Conservation (phyloP, 1,140 invertebrate species). For the Paramacrobiotus metropolitanus region DNA sequence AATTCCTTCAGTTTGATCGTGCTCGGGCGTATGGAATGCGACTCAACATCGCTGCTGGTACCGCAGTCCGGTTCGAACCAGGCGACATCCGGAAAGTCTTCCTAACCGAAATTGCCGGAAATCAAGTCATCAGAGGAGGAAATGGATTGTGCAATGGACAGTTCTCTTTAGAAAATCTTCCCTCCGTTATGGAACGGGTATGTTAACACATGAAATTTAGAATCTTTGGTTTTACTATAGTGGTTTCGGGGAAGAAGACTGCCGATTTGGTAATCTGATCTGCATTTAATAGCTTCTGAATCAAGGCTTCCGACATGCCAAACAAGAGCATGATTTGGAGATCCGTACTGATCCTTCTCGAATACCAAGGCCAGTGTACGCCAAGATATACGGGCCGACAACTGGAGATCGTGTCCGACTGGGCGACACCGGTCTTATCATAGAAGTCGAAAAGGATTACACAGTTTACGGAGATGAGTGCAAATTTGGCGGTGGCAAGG, state of each 20-base stretch:
- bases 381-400: slow-evolving; percentile 20
- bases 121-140: slow-evolving; percentile 19
- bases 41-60: slow-evolving; percentile 23
- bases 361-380: slow-evolving; percentile 12
- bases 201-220: neutral
- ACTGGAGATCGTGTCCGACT: slow-evolving; percentile 21
- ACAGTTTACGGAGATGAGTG: slow-evolving; percentile 23
- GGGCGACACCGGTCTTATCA: slow-evolving; percentile 20
- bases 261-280: too few relatives aligned
- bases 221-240: neutral
- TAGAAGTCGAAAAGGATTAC: slow-evolving; percentile 23
- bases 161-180: slow-evolving; percentile 13
- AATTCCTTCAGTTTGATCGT: slow-evolving; percentile 20
- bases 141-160: slow-evolving; percentile 21
- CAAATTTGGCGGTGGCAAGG: slow-evolving; percentile 25
- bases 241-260: too few relatives aligned
- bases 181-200: slow-evolving; percentile 16
- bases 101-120: slow-evolving; percentile 21
- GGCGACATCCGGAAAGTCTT: slow-evolving; percentile 19
- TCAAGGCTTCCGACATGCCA: neutral
- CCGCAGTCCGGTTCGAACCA: slow-evolving; percentile 22
- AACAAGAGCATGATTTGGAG: neutral
- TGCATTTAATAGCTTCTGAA: neutral
- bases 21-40: slow-evolving; percentile 20
- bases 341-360: neutral